These are phyloP conservation scores for Castor canadensis DNA, from an alignment of 2,113 vertebrate species.

Conservation along the genomic window DNA sequence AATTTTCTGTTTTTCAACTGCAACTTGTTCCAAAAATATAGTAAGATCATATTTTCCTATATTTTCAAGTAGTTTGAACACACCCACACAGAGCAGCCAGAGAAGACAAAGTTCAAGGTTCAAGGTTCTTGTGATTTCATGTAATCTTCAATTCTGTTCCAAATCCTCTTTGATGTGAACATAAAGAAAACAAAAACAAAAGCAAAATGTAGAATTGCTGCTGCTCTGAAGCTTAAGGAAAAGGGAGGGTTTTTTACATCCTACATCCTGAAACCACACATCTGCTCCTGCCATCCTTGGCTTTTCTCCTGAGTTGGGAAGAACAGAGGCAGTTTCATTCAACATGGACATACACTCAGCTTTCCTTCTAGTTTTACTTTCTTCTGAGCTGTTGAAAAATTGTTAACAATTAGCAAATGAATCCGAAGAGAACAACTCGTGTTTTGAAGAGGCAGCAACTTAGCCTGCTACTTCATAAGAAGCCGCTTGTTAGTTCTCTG, in stretches of 20 bases:
- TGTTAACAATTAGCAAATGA: not conserved
- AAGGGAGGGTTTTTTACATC: not conserved
- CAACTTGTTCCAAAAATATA: not conserved
- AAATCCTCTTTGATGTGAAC: not conserved
- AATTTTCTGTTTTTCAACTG: not conserved
- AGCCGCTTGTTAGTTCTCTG: not conserved
- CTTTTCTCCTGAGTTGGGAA: not conserved
- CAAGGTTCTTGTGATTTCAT: constrained; percentile 25
- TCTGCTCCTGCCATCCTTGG: not conserved
- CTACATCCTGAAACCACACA: not conserved
- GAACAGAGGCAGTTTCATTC: constrained; percentile 56
- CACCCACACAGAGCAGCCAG: not conserved
- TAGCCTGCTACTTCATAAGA: not conserved
- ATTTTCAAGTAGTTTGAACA: constrained; percentile 23
- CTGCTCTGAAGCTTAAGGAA: constrained; percentile 9
- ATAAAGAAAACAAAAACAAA: not conserved
- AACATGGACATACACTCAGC: not conserved
- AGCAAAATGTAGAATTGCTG: not conserved
- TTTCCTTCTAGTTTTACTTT: constrained; percentile 30
- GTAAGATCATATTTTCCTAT: not conserved
- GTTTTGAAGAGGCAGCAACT: constrained; percentile 4
- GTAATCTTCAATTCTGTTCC: constrained; percentile 15
- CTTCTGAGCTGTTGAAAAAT: not conserved
- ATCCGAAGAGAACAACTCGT: not conserved
- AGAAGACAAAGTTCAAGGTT: constrained; percentile 45